Conservation (phyloP, 1,140 invertebrate species). For the Colletes gigas region DNA sequence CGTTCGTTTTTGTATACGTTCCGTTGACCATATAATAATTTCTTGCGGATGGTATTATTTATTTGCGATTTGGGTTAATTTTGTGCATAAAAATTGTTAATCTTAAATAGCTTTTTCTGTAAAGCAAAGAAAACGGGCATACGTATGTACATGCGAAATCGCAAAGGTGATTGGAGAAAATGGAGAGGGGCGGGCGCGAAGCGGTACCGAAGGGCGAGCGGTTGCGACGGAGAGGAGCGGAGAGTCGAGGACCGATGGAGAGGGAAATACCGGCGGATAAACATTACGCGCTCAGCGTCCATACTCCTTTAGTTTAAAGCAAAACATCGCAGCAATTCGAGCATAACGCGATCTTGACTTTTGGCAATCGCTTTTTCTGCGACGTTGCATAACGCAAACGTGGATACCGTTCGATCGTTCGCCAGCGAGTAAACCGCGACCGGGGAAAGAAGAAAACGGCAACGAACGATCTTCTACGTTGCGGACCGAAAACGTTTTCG, state of each 20-base stretch:
- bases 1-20: too few species aligned
- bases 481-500: not conserved
- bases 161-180: constrained; percentile 52
- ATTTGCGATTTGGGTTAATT: too few species aligned
- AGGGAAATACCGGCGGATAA: constrained; percentile 59
- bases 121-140: too few species aligned
- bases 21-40: too few species aligned
- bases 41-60: too few species aligned
- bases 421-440: not conserved
- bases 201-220: not conserved
- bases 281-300: constrained; percentile 58
- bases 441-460: not conserved
- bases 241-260: constrained; percentile 31
- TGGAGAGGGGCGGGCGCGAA: constrained; percentile 24
- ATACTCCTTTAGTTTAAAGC: constrained; percentile 61
- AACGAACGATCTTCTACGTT: not conserved
- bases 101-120: too few species aligned
- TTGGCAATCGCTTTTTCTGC: not conserved
- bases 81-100: too few species aligned
- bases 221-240: not conserved
- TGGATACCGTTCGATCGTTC: not conserved
- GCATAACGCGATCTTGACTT: not conserved
- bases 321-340: constrained; percentile 47
- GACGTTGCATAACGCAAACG: too few species aligned
- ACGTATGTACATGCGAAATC: constrained; percentile 1